phyloP scores from a whole-genome alignment of 2,797 vertebrate genomes.

The Tokudaia muenninki region DNA sequence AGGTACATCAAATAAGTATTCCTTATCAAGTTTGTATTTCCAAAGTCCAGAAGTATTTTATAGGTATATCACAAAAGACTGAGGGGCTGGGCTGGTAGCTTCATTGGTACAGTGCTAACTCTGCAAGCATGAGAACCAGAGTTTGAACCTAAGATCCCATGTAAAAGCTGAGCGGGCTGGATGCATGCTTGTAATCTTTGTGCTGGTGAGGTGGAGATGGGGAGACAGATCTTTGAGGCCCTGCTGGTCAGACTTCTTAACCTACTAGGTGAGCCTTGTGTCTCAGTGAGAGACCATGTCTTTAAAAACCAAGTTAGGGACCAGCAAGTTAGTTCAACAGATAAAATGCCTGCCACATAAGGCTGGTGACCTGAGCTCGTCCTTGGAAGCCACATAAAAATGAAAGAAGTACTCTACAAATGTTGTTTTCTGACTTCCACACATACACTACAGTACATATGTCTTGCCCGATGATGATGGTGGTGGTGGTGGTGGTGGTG shows the following conservation, averaged over 20 bases:
- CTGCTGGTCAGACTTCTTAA: not conserved
- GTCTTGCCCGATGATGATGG: not conserved
- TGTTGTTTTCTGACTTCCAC: not conserved
- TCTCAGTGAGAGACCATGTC: not conserved
- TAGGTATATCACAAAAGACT: not conserved
- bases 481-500: too few species aligned
- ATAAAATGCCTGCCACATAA: too few species aligned
- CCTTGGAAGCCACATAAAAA: not conserved
- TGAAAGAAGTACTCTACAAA: not conserved
- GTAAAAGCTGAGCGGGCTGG: not conserved
- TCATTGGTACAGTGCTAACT: not conserved
- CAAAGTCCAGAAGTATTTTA: slow-evolving; percentile 48
- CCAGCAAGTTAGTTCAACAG: not conserved
- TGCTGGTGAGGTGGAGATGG: too few species aligned
- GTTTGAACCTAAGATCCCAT: not conserved
- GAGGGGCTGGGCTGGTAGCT: not conserved
- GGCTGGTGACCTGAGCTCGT: not conserved
- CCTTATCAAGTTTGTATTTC: slow-evolving; percentile 23
- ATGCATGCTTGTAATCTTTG: not conserved
- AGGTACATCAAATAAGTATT: not conserved
- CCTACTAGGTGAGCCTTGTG: not conserved
- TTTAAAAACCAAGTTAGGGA: not conserved
- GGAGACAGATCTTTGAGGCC: not conserved
- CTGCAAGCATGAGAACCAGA: not conserved
- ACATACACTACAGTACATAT: not conserved